phyloP scores from a whole-genome alignment of 2,888 invertebrate genomes.

The Parascotia fuliginaria region DNA sequence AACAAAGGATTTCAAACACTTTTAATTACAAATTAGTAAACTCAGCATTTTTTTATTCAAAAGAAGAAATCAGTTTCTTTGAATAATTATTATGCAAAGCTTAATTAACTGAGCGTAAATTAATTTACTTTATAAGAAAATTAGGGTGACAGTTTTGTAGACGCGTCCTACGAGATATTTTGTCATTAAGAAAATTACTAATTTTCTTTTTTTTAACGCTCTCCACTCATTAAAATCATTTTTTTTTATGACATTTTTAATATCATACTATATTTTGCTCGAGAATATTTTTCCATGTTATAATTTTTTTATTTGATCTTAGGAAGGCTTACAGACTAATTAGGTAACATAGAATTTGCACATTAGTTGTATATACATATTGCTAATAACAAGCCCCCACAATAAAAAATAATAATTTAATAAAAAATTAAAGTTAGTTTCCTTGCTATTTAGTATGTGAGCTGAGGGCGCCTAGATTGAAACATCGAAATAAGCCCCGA shows the following conservation, averaged over 20 bases:
- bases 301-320: too few relatives aligned
- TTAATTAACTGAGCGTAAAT: constrained; percentile 70
- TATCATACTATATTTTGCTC: constrained; percentile 5
- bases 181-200: constrained; percentile 40
- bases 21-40: constrained; percentile 74
- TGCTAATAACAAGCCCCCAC: too few relatives aligned
- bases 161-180: constrained; percentile 41
- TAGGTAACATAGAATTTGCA: too few relatives aligned
- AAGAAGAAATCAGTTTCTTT: constrained; percentile 60
- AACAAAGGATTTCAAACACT: constrained; percentile 69
- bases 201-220: constrained; percentile 33
- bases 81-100: constrained; percentile 77
- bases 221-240: constrained; percentile 23
- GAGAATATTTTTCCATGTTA: constrained; percentile 3
- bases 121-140: constrained; percentile 61
- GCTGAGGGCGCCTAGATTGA: constrained; percentile 24
- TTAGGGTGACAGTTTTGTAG: constrained; percentile 55
- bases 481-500: constrained; percentile 39
- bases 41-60: constrained; percentile 66
- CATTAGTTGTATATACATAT: too few relatives aligned
- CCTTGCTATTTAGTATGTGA: constrained; percentile 15
- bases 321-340: too few relatives aligned
- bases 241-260: constrained; percentile 14
- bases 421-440: not conserved
- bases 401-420: too few relatives aligned